A percentile compares a stretch with the other conserved stretches of the same genome.
Conservation (phyloP, 1,140 invertebrate species). For the Cylas formicarius region DNA sequence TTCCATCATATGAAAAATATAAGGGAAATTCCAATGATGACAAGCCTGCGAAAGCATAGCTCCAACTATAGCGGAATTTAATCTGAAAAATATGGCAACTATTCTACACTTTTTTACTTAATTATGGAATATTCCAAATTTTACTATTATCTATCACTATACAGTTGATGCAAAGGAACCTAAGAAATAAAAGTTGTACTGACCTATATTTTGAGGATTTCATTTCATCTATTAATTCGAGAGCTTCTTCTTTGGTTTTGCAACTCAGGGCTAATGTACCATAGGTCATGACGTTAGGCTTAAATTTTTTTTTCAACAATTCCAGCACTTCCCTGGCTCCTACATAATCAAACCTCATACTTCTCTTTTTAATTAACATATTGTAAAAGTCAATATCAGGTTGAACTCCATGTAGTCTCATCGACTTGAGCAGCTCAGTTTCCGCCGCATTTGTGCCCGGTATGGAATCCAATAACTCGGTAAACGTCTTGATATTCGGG, state of each 20-base stretch:
- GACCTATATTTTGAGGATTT: conserved; percentile 55
- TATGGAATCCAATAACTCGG: conserved; percentile 64
- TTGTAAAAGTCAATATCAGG: conserved; percentile 80
- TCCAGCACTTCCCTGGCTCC: conserved; percentile 23
- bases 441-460: conserved; percentile 60
- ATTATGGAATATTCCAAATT: conserved; percentile 1
- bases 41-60: conserved; percentile 59
- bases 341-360: conserved; percentile 14
- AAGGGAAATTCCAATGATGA: conserved; percentile 51
- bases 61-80: conserved; percentile 66
- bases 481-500: conserved; percentile 74
- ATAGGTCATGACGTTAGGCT: conserved; percentile 74
- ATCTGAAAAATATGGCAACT: conserved; percentile 41
- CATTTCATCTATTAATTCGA: conserved; percentile 62
- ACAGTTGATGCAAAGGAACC: too few species aligned
- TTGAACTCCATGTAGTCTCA: conserved; percentile 52
- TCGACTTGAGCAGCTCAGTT: conserved; percentile 52
- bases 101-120: not conserved
- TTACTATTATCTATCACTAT: too few species aligned
- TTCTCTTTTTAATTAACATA: conserved; percentile 71
- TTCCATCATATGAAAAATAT: conserved; percentile 61
- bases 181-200: conserved; percentile 8
- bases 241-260: conserved; percentile 49
- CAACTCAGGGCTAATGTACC: conserved; percentile 77
- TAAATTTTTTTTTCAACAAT: conserved; percentile 55